Evolutionary conservation across 2,888 invertebrate species (phyloP).

Genomic region (Helicoverpa assulta): DNA sequence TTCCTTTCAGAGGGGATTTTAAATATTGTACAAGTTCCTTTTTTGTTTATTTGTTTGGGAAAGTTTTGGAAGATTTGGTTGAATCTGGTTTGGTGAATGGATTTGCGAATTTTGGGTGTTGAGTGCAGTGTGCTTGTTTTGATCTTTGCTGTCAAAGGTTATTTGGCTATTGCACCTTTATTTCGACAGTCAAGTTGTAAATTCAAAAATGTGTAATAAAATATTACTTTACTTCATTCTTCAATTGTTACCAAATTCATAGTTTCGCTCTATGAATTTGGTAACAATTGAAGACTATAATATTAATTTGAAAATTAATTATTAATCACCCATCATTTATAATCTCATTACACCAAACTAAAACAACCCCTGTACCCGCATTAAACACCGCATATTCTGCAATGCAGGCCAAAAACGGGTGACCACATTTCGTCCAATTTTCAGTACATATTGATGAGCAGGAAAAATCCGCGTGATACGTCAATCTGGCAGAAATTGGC

Average conservation of each 20-base stretch:
- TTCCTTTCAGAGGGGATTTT: conserved; percentile 38
- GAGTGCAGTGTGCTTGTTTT: not conserved
- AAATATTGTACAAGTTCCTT: conserved; percentile 29
- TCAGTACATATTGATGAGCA: conserved; percentile 3
- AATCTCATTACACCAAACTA: too few relatives aligned
- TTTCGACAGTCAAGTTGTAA: too few relatives aligned
- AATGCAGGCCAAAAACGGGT: not conserved
- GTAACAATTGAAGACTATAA: too few relatives aligned
- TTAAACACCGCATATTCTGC: conserved; percentile 2
- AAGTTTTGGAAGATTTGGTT: conserved; percentile 16
- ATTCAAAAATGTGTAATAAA: too few relatives aligned
- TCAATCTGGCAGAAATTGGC: conserved; percentile 18
- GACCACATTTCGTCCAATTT: not conserved
- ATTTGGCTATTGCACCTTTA: not conserved
- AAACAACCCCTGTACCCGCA: too few relatives aligned
- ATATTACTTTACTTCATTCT: too few relatives aligned
- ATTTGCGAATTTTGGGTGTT: not conserved
- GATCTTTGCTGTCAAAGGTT: not conserved
- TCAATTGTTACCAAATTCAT: too few relatives aligned
- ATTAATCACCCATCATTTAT: too few relatives aligned
- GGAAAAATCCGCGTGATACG: conserved; percentile 23
- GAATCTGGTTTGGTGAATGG: conserved; percentile 2
- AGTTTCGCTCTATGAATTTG: too few relatives aligned
- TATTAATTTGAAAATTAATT: too few relatives aligned
- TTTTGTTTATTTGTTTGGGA: conserved; percentile 17